Evolutionary conservation across 2,113 vertebrate species (phyloP).

Genomic region (Eira barbara): DNA sequence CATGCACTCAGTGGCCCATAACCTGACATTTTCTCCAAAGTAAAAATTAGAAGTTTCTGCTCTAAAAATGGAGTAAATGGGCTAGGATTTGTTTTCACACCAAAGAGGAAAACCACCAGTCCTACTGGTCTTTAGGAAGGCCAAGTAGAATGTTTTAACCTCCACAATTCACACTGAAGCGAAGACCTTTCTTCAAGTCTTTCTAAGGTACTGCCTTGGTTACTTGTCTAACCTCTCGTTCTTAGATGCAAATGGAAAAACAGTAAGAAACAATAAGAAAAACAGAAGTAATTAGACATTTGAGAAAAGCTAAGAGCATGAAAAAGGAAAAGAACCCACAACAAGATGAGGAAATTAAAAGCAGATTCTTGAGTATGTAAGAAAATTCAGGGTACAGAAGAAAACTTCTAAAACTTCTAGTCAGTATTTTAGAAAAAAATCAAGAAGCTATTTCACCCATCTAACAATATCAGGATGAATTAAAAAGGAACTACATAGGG

Average conservation of each 20-base stretch:
- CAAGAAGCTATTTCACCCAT: neutral
- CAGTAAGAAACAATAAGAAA: too few relatives aligned
- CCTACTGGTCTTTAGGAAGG: neutral
- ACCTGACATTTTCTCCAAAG: neutral
- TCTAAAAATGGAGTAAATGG: neutral
- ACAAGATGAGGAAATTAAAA: neutral
- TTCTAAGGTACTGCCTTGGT: neutral
- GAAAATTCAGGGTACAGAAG: neutral
- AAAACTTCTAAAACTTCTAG: neutral
- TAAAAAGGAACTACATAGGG: neutral
- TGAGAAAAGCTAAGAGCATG: neutral
- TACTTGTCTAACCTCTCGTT: neutral
- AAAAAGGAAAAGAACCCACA: neutral
- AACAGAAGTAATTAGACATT: neutral
- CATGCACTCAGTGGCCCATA: neutral
- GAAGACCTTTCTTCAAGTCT: neutral
- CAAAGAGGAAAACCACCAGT: neutral
- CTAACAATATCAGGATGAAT: neutral
- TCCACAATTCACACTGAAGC: neutral
- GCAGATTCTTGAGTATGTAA: neutral
- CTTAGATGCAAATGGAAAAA: neutral
- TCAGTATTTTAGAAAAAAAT: neutral
- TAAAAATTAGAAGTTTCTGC: neutral
- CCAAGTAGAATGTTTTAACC: too few relatives aligned
- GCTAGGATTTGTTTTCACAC: neutral